phyloP scores from a whole-genome alignment of 2,113 vertebrate species.

The Eulemur rufifrons region DNA sequence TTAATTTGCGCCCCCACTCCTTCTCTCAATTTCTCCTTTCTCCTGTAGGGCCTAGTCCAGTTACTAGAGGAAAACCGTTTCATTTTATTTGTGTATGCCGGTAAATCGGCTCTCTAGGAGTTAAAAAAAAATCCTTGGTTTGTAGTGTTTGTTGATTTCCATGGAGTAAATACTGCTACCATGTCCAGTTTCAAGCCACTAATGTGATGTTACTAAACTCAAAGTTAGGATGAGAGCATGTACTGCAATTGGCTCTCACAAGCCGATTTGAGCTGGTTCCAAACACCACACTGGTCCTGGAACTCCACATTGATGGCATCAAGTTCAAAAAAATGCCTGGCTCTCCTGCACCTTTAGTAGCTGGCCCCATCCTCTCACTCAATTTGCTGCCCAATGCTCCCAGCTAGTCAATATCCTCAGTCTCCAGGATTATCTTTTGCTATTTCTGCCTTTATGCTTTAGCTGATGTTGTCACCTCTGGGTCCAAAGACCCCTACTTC shows the following conservation, averaged over 20 bases:
- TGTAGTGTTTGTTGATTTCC: background rate
- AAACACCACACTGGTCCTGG: background rate
- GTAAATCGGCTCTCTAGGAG: background rate
- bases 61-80: background rate
- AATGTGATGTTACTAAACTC: background rate
- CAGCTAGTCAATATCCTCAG: background rate
- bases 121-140: background rate
- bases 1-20: background rate
- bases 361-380: background rate
- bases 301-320: background rate
- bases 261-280: background rate
- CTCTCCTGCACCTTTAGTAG: background rate
- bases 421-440: background rate
- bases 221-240: background rate
- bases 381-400: background rate
- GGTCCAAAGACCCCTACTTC: background rate
- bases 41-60: background rate
- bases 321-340: background rate
- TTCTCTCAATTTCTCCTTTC: background rate
- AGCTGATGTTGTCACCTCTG: background rate
- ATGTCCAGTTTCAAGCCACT: background rate
- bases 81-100: background rate
- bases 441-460: background rate
- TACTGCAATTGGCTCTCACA: background rate
- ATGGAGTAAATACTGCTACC: background rate